phyloP scores from a whole-genome alignment of 2,113 vertebrate species.

The Callospermophilus lateralis region DNA sequence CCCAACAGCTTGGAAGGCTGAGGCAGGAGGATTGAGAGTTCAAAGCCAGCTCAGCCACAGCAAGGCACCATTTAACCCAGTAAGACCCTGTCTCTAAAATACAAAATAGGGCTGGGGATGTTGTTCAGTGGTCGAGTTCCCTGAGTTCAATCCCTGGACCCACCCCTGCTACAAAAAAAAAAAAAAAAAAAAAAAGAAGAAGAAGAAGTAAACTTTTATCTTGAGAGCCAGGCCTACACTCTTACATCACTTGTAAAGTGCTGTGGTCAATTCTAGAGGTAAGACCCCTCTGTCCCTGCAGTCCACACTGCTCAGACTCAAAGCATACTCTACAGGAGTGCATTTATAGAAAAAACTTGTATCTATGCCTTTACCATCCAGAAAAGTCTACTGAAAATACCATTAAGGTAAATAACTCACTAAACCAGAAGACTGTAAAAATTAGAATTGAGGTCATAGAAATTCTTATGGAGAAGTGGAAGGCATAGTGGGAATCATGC shows the following conservation, averaged over 20 bases:
- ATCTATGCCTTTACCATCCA: background rate
- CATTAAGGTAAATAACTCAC: background rate
- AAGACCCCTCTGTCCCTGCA: background rate
- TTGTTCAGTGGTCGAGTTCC: too few relatives aligned
- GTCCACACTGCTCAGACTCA: background rate
- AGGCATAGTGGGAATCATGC: background rate
- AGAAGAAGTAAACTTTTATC: background rate
- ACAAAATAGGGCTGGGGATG: too few relatives aligned
- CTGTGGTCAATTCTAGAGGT: background rate
- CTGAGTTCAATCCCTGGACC: too few relatives aligned
- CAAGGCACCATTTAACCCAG: too few relatives aligned
- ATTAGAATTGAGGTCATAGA: background rate
- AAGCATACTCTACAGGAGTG: background rate
- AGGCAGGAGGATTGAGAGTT: too few relatives aligned
- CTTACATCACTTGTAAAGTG: background rate
- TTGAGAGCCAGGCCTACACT: background rate
- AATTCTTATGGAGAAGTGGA: background rate
- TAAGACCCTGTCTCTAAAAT: too few relatives aligned
- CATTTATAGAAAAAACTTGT: background rate
- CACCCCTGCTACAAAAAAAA: too few relatives aligned
- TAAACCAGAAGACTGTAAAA: background rate
- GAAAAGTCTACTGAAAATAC: background rate
- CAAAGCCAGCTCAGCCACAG: too few relatives aligned
- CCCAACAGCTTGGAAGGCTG: too few relatives aligned
- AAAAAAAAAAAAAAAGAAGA: too few relatives aligned